A percentile compares a stretch with the other conserved stretches of the same genome.
Evolutionary conservation across 2,888 invertebrate genomes (phyloP).

Genomic region (Rugalucina vietnamica): DNA sequence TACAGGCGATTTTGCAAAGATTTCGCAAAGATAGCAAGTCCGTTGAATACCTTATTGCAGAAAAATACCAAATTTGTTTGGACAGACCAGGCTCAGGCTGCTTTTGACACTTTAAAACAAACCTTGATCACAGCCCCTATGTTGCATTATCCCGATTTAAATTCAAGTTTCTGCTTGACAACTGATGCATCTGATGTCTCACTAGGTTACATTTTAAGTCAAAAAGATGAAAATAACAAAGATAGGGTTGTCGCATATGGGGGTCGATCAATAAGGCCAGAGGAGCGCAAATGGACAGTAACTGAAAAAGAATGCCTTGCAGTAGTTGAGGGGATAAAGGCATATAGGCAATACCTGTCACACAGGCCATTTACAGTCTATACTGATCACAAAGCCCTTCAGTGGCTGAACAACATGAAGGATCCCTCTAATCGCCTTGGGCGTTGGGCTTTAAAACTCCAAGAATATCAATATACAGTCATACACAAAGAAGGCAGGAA

Average conservation of each 20-base stretch:
- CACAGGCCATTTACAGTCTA: constrained; percentile 43
- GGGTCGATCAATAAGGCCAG: constrained; percentile 11
- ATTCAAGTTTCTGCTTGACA: constrained; percentile 43
- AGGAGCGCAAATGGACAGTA: constrained; percentile 51
- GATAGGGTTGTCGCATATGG: not conserved
- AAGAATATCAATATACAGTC: constrained; percentile 40
- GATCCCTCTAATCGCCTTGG: constrained; percentile 32
- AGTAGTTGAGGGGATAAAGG: constrained; percentile 36
- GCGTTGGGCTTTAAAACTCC: constrained; percentile 43
- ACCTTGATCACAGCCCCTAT: constrained; percentile 48
- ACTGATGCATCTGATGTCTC: constrained; percentile 48
- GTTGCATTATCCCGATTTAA: constrained; percentile 51
- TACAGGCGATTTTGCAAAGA: constrained; percentile 54
- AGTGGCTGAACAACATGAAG: constrained; percentile 44
- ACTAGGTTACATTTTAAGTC: constrained; percentile 36
- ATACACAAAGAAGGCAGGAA: constrained; percentile 38
- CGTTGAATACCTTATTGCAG: constrained; percentile 48
- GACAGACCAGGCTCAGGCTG: constrained; percentile 26
- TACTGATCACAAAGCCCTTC: constrained; percentile 62
- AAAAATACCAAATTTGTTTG: constrained; percentile 40
- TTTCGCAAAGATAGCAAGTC: constrained; percentile 45
- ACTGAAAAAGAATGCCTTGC: constrained; percentile 43
- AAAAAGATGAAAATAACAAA: constrained; percentile 10
- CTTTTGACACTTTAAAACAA: constrained; percentile 43
- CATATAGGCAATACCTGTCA: constrained; percentile 52